Base-by-base conservation (phyloP, 2,113 vertebrate genomes). In the Spizaetus ornatus region DNA sequence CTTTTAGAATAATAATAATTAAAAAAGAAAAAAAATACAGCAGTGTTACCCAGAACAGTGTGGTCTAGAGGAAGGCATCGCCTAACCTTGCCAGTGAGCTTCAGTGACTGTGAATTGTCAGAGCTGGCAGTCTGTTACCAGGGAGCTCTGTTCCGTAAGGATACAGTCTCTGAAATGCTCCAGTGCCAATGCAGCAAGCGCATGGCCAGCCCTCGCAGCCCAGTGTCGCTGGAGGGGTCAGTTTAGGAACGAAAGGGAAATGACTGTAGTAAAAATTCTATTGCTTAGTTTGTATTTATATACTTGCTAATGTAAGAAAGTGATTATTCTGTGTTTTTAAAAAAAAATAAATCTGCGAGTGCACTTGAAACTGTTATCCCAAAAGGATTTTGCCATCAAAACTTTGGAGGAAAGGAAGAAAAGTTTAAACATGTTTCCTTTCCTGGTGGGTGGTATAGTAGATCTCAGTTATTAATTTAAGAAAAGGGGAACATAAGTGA, bases 171-270 rank as follows among this genome's bases (percentile, higher is more conserved):
- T 12, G 61, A 67, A 34, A 34, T n/a, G 11, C n/a, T 12, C 34
- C 50, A 4, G 48, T 1, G 1, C n/a, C 1, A 50, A 20, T 8
- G 21, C 58, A 25, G 52, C 1, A 3, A n/a, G 59, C 4, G 1
- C 14, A 3, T 3, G 14, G 59, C 23, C 31, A 25, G 13, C 17
- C 9, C 9, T 36, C 2, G 1, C 71, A 23, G 56, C 36, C 66
- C 29, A 7, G 63, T 16, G 14, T 20, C 7, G 17, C 53, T 34
- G 11, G 2, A 59, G 38, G 6, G 27, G 5, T 38, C 19, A 13
- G 4, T 17, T 66, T 4, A 21, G n/a, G 58, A 56, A 55, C 0
- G 5, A 31, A n/a, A 55, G 16, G 67, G n/a, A 42, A 56, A n/a
- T 31, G 25, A 19, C 36, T 26, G 17, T 16, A 34, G 32, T 18